phyloP scores from a whole-genome alignment of 2,797 vertebrate genomes.

The Melanotaenia parkinsoni region DNA sequence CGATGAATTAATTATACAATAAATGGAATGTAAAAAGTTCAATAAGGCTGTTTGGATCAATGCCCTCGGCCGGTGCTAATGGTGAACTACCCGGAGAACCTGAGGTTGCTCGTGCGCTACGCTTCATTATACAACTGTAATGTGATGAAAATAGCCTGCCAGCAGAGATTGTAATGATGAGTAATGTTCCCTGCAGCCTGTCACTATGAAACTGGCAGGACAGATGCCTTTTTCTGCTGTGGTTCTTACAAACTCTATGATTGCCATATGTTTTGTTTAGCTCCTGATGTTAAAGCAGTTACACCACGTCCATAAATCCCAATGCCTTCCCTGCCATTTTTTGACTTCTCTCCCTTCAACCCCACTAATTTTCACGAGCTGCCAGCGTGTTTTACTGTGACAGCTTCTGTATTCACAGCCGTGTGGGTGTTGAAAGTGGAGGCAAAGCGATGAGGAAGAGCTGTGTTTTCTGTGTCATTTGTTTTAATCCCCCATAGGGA shows the following conservation, averaged over 20 bases:
- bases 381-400: conserved; percentile 63
- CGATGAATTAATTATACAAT: conserved; percentile 63
- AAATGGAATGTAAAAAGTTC: conserved; percentile 65
- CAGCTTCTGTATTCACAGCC: conserved; percentile 54
- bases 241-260: conserved; percentile 41
- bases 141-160: conserved; percentile 80
- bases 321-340: conserved; percentile 38
- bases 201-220: conserved; percentile 66
- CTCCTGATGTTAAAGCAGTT: conserved; percentile 47
- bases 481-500: conserved; percentile 77
- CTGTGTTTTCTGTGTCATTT: conserved; percentile 74
- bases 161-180: conserved; percentile 79
- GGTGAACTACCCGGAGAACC: conserved; percentile 64
- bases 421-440: conserved; percentile 56
- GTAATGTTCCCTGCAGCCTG: conserved; percentile 72
- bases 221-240: conserved; percentile 58
- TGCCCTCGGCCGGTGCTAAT: conserved; percentile 61
- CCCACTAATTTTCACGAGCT: conserved; percentile 66
- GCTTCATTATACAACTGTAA: conserved; percentile 78
- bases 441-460: conserved; percentile 39
- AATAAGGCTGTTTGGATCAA: conserved; percentile 64
- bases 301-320: conserved; percentile 49
- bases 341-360: conserved; percentile 31
- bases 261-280: conserved; percentile 68
- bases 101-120: conserved; percentile 62